Evolutionary conservation across 2,113 vertebrate species (phyloP), one percentile per base, ranked within the genome.

Genomic region (Xiphophorus maculatus): DNA sequence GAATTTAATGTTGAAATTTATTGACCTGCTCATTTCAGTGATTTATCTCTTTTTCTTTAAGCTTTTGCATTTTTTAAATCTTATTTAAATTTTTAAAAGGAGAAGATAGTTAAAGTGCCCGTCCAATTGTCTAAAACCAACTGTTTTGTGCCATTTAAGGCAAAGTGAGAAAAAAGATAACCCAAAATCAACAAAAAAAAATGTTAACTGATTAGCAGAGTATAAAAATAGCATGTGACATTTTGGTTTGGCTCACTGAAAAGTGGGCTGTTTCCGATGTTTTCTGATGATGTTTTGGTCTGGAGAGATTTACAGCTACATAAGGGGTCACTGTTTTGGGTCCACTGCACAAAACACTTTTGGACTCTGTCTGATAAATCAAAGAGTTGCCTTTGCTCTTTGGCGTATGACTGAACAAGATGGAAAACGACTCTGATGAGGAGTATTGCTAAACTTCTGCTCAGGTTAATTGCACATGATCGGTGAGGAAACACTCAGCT

Each of bases 391-490:
- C 64, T 17, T 66, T 58, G 54, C 58, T 58, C 51, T 33, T 27
- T 66, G 3, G 79, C 67, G 48, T 72, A 64, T 64, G 63, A 76
- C 73, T 61, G 44, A 73, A 42, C 63, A 67, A 77, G 58, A 71
- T 42, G 29, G 58, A 63, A 58, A 81, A 48, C 28, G 67, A 65
- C 35, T 32, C 35, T 29, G 67, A 63, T 68, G 67, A 63, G 70
- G 77, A 77, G 33, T 29, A 58, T 70, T 72, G 22, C 51, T 22
- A 79, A 79, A 84, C 74, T 82, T 78, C 63, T 67, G 51, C 67
- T 87, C 22, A 35, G 78, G 86, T 85, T 86, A 87, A 90, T 83
- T 84, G 77, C 67, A 83, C 74, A 77, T 83, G 82, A 91, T 91
- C 77, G 66, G 75, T 76, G 58, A 73, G 84, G 78, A 58, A 82